Percentiles rank a stretch among this genome's conserved stretches.
Conservation (phyloP, 2,113 vertebrate species). For the Sinocyclocheilus anophthalmus region DNA sequence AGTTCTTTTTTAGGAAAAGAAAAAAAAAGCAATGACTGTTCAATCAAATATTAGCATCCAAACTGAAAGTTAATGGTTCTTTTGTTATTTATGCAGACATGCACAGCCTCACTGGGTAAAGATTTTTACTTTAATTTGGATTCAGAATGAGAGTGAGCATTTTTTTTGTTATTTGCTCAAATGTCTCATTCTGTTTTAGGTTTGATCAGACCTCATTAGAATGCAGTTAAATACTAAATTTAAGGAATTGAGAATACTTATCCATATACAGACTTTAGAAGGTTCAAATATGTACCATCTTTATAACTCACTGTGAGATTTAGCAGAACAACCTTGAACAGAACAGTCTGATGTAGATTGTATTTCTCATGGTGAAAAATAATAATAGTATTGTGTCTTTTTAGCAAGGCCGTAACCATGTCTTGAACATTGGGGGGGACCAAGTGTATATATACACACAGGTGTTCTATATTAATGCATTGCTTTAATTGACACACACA, state of each 20-base stretch:
- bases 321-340: neutral
- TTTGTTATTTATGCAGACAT: conserved; percentile 6
- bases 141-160: neutral
- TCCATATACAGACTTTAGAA: neutral
- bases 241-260: neutral
- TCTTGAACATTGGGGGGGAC: too few relatives aligned
- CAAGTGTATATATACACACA: too few relatives aligned
- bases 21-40: neutral
- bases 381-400: neutral
- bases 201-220: neutral
- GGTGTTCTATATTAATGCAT: too few relatives aligned
- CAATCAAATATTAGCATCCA: neutral
- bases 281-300: neutral
- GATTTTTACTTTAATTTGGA: neutral
- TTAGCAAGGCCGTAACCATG: too few relatives aligned
- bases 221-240: neutral
- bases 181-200: conserved; percentile 13
- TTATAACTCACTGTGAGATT: neutral
- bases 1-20: conserved; percentile 10
- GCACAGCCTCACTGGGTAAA: neutral
- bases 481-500: too few relatives aligned
- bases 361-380: neutral
- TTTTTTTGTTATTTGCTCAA: neutral
- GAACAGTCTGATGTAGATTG: neutral
- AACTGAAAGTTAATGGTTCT: neutral